Percentiles rank a stretch among this genome's conserved stretches.
Conservation (phyloP, 2,797 vertebrate genomes). For the Tiaroga cobitis region DNA sequence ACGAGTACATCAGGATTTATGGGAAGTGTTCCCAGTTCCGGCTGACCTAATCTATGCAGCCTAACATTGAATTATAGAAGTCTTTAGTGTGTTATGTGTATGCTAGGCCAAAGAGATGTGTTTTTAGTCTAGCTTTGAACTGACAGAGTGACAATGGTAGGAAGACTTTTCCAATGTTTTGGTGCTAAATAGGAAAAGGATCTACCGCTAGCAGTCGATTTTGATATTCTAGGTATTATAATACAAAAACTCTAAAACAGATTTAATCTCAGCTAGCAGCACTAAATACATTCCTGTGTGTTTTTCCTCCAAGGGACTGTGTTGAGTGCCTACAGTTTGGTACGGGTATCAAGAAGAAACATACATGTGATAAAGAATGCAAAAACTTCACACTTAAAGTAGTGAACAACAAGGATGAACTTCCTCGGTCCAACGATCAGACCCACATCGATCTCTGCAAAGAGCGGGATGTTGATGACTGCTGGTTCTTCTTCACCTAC, state of each 20-base stretch:
- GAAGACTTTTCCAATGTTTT: no score
- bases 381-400: conserved; percentile 77
- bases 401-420: conserved; percentile 67
- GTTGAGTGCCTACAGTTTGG: conserved; percentile 89
- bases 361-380: conserved; percentile 80
- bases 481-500: conserved; percentile 95
- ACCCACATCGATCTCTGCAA: conserved; percentile 88
- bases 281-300: neutral
- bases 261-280: neutral
- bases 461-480: conserved; percentile 91
- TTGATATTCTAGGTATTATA: no score
- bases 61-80: no score
- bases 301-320: conserved; percentile 82
- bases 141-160: no score
- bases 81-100: no score
- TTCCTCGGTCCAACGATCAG: conserved; percentile 50
- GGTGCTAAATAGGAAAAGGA: no score
- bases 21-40: no score
- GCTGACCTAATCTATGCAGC: no score
- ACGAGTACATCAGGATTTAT: no score
- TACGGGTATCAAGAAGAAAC: conserved; percentile 88
- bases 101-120: no score
- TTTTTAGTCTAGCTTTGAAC: no score
- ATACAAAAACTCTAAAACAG: neutral
- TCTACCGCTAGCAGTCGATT: no score